Percentiles rank a stretch among this genome's conserved stretches.
Evolutionary conservation across 2,888 invertebrate genomes (phyloP).

Genomic region (Lepidocyrtinus sp.): DNA sequence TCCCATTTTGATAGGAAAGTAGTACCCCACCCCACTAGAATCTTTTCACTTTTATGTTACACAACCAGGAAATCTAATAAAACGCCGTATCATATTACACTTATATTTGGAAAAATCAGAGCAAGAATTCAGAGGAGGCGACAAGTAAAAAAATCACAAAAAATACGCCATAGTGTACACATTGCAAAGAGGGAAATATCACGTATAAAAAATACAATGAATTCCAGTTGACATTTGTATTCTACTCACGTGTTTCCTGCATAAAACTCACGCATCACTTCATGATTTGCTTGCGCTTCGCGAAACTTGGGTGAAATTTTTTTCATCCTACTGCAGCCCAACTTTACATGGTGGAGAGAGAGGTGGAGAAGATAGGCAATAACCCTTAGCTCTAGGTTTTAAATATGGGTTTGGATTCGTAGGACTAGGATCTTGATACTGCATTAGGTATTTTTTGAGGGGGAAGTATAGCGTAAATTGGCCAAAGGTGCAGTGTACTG

Average conservation of each 20-base stretch:
- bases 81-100: background rate
- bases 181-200: background rate
- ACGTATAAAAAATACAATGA: slow-evolving; percentile 5
- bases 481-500: background rate
- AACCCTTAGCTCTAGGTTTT: slow-evolving; percentile 4
- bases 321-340: background rate
- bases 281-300: slow-evolving; percentile 7
- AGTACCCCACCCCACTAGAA: background rate
- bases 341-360: background rate
- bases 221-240: slow-evolving; percentile 51
- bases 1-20: background rate
- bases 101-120: background rate
- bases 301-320: background rate
- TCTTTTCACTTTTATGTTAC: background rate
- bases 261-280: slow-evolving; percentile 56
- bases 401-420: background rate
- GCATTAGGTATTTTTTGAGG: background rate
- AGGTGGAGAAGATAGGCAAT: slow-evolving; percentile 4
- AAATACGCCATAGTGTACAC: background rate
- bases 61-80: slow-evolving; percentile 1
- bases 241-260: slow-evolving; percentile 57
- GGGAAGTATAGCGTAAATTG: background rate
- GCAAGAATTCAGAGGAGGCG: background rate
- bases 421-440: background rate
- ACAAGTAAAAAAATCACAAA: slow-evolving; percentile 10